Evolutionary conservation across 2,797 vertebrate species (phyloP), one percentile per base, ranked within the genome.

Genomic region (Phoxinus dragarum): DNA sequence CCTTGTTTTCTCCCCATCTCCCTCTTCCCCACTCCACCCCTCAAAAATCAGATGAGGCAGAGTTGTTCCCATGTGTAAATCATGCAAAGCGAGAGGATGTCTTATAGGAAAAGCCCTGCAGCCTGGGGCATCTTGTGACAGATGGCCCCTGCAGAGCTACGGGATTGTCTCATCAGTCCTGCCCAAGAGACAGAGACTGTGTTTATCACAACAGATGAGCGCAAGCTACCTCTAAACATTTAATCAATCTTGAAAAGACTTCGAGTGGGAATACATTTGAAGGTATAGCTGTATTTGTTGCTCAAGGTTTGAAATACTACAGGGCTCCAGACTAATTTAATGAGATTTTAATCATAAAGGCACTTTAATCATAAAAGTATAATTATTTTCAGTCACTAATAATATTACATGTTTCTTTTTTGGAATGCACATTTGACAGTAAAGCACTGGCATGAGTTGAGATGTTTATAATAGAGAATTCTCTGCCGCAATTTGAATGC

Each of bases 71-170:
- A 54, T 74, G 78, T 88, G 85, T 80, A 80, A 88, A 88, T 82
- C 54, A 73, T 76, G 68, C 79, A 77, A 71, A 42, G 23, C 38
- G 69, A 79, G 81, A 73, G 80, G 83, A 86, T 67, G 84, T 84
- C 81, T 89, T 86, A 81, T 83, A 86, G 84, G 84, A 82, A 82
- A 82, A 80, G 79, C 76, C 87, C 86, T 78, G 83, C 72, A 64
- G 88, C 84, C 81, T 49, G 82, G 84, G 61, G 88, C 80, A 84
- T 87, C 84, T 80, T 78, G 74, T 82, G 86, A 90, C 91, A 89
- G 90, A 91, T 91, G 89, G 85, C 84, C 86, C 87, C 88, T 68
- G 77, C 79, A 88, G 86, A 90, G 88, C 82, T 72, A 69, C 40
- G 66, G 80, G 88, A 86, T 81, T 82, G 85, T 81, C 87, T 88